Evolutionary conservation across 2,888 invertebrate genomes (phyloP).

Genomic region (Ephialtes manifestator): DNA sequence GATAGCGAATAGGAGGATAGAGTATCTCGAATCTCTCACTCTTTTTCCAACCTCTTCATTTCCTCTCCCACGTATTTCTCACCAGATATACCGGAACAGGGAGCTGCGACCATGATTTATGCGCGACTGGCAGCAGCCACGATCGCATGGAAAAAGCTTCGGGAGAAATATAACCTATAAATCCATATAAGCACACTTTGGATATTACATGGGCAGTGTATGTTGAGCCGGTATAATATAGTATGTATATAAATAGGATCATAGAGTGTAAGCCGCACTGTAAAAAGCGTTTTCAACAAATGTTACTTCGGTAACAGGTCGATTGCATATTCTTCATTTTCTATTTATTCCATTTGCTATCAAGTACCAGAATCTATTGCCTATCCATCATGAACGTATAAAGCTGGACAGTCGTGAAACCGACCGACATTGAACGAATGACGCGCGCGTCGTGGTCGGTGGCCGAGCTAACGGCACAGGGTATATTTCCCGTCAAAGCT

Average conservation of each 20-base stretch:
- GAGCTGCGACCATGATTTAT: background rate
- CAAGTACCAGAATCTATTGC: constrained; percentile 39
- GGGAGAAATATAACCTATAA: background rate
- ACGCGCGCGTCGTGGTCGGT: constrained; percentile 25
- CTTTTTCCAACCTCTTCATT: background rate
- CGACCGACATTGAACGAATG: constrained; percentile 42
- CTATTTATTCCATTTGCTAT: constrained; percentile 35
- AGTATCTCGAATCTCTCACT: background rate
- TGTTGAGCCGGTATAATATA: background rate
- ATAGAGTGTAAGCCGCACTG: background rate
- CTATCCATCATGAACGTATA: constrained; percentile 16
- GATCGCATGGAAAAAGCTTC: background rate
- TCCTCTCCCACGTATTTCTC: background rate
- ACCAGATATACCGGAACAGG: background rate
- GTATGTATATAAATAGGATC: background rate
- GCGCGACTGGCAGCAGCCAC: background rate
- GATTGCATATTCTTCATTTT: constrained; percentile 32
- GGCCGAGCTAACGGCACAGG: constrained; percentile 6
- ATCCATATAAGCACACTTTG: background rate
- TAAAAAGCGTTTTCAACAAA: background rate
- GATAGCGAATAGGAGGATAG: constrained; percentile 1
- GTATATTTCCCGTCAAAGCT: constrained; percentile 35
- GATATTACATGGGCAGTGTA: background rate
- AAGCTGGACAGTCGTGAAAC: constrained; percentile 16
- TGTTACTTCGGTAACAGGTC: constrained; percentile 1